Base-by-base conservation (phyloP, 2,113 vertebrate species). In the Salminus brasiliensis region DNA sequence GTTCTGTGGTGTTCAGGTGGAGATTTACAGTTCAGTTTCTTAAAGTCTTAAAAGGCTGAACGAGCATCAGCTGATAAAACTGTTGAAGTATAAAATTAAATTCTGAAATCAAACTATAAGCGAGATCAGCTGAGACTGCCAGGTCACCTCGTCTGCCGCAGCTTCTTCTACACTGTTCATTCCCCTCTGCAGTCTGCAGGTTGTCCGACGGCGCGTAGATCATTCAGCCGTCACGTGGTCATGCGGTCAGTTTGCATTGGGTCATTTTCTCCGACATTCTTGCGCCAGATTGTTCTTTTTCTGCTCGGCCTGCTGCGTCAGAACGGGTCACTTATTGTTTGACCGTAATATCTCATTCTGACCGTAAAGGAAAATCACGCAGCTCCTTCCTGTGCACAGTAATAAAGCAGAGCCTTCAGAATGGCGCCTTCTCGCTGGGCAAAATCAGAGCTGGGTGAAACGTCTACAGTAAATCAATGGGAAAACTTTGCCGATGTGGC, bases 401-500 rank as follows among this genome's bases (percentile, higher is more conserved):
- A n/a, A 52, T 52, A n/a, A 55, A 55, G 67, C 49, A 21, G 62
- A 55, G 45, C 49, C 47, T 11, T 76, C 62, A 39, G 62, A 39
- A 34, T 16, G 15, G 7, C 3, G 10, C 1, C 12, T 39, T 60
- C 39, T 63, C 52, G 47, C 57, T 43, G n/a, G n/a, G n/a, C n/a
- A 49, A 34, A 57, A 36, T 36, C 72, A 41, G 16, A 62, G 11
- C 27, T 70, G 62, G 15, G 52, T 36, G 23, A 27, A 67, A 67
- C 29, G 39, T 15, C 43, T 55, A 53, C 25, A 23, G 41, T 65
- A 36, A 39, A 84, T 84, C 78, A 23, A 77, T 80, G 45, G 32
- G 60, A 62, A 69, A 84, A 80, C 68, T 53, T 55, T 53, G 78
- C n/a, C n/a, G n/a, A n/a, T n/a, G n/a, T n/a, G 55, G 39, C 59